These are phyloP conservation scores for Apantesis nais DNA, from an alignment of 2,888 invertebrate species.

Conservation along the genomic window DNA sequence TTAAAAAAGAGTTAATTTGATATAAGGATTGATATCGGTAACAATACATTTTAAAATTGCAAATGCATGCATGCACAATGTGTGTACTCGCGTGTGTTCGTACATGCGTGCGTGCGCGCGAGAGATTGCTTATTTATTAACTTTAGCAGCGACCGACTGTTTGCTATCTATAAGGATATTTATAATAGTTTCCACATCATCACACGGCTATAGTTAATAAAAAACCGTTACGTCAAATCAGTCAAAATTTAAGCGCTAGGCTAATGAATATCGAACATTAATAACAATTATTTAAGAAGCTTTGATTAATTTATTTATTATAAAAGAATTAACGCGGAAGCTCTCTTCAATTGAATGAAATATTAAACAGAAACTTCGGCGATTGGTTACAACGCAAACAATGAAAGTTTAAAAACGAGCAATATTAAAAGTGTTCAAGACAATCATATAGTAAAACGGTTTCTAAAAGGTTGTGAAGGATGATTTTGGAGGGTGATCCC, in stretches of 20 bases:
- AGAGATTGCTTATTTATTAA: too few species aligned
- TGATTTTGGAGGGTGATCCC: conserved; percentile 22
- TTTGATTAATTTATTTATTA: not conserved
- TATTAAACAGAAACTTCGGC: conserved; percentile 20
- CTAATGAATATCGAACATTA: not conserved
- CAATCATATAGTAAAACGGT: not conserved
- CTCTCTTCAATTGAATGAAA: conserved; percentile 26
- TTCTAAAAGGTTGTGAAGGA: conserved; percentile 29
- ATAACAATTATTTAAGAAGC: too few species aligned
- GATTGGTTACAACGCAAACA: conserved; percentile 24
- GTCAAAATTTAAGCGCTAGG: not conserved
- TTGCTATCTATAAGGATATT: not conserved
- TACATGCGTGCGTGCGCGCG: too few species aligned
- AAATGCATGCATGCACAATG: too few species aligned
- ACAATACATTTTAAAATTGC: too few species aligned
- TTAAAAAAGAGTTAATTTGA: too few species aligned
- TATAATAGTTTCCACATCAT: not conserved
- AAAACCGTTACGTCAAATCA: not conserved
- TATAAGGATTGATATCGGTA: too few species aligned
- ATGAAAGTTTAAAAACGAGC: conserved; percentile 34
- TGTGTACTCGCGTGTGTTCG: too few species aligned
- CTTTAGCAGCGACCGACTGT: too few species aligned
- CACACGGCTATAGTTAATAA: conserved; percentile 1
- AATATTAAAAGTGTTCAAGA: conserved; percentile 9
- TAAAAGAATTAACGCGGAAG: conserved; percentile 52